Percentiles rank a stretch among this genome's conserved stretches.
phyloP scores from a whole-genome alignment of 2,888 invertebrate genomes.

The Apoderus coryli region DNA sequence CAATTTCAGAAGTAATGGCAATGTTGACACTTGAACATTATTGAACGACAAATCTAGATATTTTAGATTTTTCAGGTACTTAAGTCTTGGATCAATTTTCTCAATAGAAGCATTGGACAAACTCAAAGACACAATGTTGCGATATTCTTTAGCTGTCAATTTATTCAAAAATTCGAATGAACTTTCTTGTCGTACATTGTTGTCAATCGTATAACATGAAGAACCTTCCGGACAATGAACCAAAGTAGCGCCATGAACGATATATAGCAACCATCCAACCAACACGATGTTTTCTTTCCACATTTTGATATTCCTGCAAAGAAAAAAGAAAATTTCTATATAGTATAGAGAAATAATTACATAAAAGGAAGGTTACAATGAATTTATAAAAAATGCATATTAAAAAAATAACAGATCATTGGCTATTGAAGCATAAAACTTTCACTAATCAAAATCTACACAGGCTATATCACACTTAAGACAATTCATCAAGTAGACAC shows the following conservation, averaged over 20 bases:
- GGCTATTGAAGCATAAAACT: too few relatives aligned
- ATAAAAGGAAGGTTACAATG: too few relatives aligned
- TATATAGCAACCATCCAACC: too few relatives aligned
- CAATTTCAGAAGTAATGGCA: slow-evolving; percentile 24
- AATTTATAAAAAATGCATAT: too few relatives aligned
- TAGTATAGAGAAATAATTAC: too few relatives aligned
- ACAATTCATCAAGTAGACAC: too few relatives aligned
- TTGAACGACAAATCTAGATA: slow-evolving; percentile 27
- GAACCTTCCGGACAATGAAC: slow-evolving; percentile 39
- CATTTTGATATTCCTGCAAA: too few relatives aligned
- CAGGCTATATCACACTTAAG: too few relatives aligned
- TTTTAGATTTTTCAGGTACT: slow-evolving; percentile 26
- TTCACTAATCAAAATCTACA: too few relatives aligned
- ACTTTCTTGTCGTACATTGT: slow-evolving; percentile 42
- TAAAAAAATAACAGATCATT: too few relatives aligned
- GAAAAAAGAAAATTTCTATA: too few relatives aligned
- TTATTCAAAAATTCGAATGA: slow-evolving; percentile 67
- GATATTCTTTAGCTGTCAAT: slow-evolving; percentile 23
- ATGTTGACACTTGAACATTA: slow-evolving; percentile 18
- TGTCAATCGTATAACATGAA: slow-evolving; percentile 36
- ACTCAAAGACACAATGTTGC: slow-evolving; percentile 22
- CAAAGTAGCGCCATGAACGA: slow-evolving; percentile 21
- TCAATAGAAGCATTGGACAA: slow-evolving; percentile 23
- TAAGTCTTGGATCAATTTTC: slow-evolving; percentile 26
- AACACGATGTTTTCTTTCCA: too few relatives aligned